phyloP scores from a whole-genome alignment of 1,140 invertebrate genomes.

The Vanessa atalanta region DNA sequence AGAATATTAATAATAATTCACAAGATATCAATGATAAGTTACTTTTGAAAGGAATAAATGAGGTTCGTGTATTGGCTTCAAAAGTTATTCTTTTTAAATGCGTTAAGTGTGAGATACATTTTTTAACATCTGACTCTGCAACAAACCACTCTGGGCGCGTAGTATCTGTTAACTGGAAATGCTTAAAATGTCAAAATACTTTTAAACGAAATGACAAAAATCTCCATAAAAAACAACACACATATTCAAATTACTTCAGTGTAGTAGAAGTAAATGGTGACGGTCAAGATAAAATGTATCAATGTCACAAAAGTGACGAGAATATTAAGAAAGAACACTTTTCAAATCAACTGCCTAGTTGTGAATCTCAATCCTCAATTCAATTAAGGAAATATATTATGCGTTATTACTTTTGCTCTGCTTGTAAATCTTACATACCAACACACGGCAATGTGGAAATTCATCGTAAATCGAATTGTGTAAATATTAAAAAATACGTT shows the following conservation, averaged over 20 bases:
- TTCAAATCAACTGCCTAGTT: neutral
- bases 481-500: conserved; percentile 35
- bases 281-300: conserved; percentile 41
- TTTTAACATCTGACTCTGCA: conserved; percentile 51
- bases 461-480: conserved; percentile 49
- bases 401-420: conserved; percentile 48
- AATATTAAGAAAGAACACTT: neutral
- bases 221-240: conserved; percentile 58
- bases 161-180: conserved; percentile 58
- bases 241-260: conserved; percentile 42
- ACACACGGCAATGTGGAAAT: conserved; percentile 25
- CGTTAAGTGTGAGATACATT: conserved; percentile 56
- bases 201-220: conserved; percentile 55
- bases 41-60: neutral
- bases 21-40: neutral
- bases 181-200: conserved; percentile 48
- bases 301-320: conserved; percentile 53
- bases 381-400: conserved; percentile 20
- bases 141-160: conserved; percentile 52
- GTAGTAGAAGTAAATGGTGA: conserved; percentile 43
- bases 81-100: conserved; percentile 57
- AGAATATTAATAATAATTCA: neutral
- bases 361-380: neutral
- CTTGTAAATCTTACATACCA: conserved; percentile 56
- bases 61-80: conserved; percentile 31